Percentiles rank a stretch among this genome's conserved stretches.
Evolutionary conservation across 2,797 vertebrate genomes (phyloP).

Genomic region (Enteromius radiatus): DNA sequence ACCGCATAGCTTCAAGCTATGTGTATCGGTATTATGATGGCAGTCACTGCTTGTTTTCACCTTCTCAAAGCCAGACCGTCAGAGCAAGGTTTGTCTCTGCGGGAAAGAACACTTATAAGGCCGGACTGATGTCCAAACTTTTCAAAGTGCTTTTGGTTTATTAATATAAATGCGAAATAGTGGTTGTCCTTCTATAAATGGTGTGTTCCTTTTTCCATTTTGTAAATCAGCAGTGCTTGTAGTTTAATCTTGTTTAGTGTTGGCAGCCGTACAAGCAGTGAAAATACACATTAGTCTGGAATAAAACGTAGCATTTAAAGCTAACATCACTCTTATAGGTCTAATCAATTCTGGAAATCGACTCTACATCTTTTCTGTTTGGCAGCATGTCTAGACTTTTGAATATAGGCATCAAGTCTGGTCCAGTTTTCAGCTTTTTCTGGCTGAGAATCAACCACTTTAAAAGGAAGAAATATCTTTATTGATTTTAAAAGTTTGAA

Average conservation of each 20-base stretch:
- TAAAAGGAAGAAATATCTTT: neutral
- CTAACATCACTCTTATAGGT: slow-evolving; percentile 56
- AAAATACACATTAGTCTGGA: slow-evolving; percentile 55
- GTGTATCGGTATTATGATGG: slow-evolving; percentile 53
- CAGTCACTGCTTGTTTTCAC: slow-evolving; percentile 25
- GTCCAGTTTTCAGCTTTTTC: neutral
- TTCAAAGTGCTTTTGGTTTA: slow-evolving; percentile 39
- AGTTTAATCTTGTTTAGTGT: slow-evolving; percentile 66
- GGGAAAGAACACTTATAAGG: slow-evolving; percentile 47
- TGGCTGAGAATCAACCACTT: neutral
- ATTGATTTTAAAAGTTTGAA: neutral
- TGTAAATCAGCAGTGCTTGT: slow-evolving; percentile 56
- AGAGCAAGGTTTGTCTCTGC: slow-evolving; percentile 30
- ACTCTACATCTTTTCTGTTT: slow-evolving; percentile 56
- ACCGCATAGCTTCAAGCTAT: slow-evolving; percentile 48
- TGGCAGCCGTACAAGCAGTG: slow-evolving; percentile 69
- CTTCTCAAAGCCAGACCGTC: slow-evolving; percentile 45
- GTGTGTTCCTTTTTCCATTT: slow-evolving; percentile 60
- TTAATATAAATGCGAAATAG: slow-evolving; percentile 47
- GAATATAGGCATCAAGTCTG: neutral
- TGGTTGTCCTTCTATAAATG: slow-evolving; percentile 68
- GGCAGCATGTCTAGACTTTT: neutral
- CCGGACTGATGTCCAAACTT: slow-evolving; percentile 38
- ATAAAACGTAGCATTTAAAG: slow-evolving; percentile 61
- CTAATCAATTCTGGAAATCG: slow-evolving; percentile 50